A percentile compares a stretch with the other conserved stretches of the same genome.
phyloP scores from a whole-genome alignment of 1,140 invertebrate species.

The Melipona quadrifasciata region DNA sequence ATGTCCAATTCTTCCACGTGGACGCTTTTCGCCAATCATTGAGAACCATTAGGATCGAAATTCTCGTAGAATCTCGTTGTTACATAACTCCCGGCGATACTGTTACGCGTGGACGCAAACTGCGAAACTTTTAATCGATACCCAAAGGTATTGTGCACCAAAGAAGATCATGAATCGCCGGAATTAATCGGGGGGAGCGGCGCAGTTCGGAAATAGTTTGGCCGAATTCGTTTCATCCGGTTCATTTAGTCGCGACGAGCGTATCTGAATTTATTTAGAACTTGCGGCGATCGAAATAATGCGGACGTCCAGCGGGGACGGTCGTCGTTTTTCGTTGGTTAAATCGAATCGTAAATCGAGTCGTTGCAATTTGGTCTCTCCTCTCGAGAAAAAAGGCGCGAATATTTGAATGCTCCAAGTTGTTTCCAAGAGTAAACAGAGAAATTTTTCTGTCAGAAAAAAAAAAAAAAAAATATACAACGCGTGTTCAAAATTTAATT shows the following conservation, averaged over 20 bases:
- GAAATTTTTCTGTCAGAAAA: no score
- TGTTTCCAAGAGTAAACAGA: no score
- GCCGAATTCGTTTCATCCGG: constrained; percentile 16
- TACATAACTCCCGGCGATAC: background rate
- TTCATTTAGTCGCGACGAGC: background rate
- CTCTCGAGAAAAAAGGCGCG: no score
- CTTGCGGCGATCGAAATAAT: constrained; percentile 4
- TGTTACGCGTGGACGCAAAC: background rate
- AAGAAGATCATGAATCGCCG: constrained; percentile 17
- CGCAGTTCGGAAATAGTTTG: constrained; percentile 14
- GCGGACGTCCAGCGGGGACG: background rate
- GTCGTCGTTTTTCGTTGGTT: no score
- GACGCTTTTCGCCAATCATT: background rate
- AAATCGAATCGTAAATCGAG: background rate
- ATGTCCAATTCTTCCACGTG: background rate
- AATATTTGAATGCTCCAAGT: no score
- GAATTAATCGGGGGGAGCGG: constrained; percentile 5
- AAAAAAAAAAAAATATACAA: no score
- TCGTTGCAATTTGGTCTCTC: no score
- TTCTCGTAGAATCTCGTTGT: background rate
- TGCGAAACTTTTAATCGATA: constrained; percentile 30
- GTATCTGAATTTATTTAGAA: constrained; percentile 36
- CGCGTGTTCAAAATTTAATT: no score
- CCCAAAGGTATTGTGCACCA: background rate
- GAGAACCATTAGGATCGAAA: background rate